Base-by-base conservation (phyloP, 2,113 vertebrate genomes). In the Atractosteus spatula region DNA sequence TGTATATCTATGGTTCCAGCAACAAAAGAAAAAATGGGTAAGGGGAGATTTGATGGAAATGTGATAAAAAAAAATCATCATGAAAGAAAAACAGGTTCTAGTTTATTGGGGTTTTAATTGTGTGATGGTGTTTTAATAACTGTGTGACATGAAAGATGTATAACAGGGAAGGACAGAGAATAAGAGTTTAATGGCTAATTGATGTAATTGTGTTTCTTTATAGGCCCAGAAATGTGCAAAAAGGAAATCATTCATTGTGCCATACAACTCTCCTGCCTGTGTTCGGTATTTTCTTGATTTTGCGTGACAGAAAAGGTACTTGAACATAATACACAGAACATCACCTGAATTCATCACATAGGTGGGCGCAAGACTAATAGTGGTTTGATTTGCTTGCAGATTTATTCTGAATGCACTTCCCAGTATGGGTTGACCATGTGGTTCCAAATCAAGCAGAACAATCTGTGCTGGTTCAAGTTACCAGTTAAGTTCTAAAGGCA, bases 81-180 rank as follows among this genome's bases (percentile, higher is more conserved):
- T 81, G 78, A 81, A 83, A 87, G 85, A 88, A 83, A 84, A 88
- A 85, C 83, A 76, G 73, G 68, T 80, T 80, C 77, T 79, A 68
- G 68, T 72, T 13, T 57, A 29, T 14, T 78, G 81, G n/a, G 77
- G 70, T 71, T 86, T 79, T 82, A 88, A 89, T 90, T 87, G 82
- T 82, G 65, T 54, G 74, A 69, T 66, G 62, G 74, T 76, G 70
- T 65, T 14, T 63, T 29, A 29, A 29, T 29, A 29, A 29, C 29
- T 29, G 29, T 29, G 29, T 29, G 29, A 29, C 29, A 29, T 29
- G 29, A 29, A 29, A 29, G 29, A 29, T 29, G 29, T 29, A 29
- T 29, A 29, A 29, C 29, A 29, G 29, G 29, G 29, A 29, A 29
- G 29, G 29, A 29, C 29, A 29, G 29, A 29, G 29, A 29, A 29